A percentile compares a stretch with the other conserved stretches of the same genome.
Conservation (phyloP, 2,888 invertebrate genomes). For the Chrysolina oricalcia region DNA sequence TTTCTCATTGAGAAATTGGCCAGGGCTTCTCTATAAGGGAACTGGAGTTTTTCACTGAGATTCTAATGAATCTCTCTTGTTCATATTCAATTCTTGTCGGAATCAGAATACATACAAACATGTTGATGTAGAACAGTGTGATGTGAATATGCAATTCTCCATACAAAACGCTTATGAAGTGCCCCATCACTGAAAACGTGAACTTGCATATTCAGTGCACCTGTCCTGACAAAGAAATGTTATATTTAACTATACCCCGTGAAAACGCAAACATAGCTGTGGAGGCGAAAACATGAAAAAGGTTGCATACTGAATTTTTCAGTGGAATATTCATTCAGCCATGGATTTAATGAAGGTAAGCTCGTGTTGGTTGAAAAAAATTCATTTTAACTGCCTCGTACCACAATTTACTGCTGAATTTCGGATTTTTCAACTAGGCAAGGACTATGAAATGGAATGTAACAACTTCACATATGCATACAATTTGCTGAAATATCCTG, state of each 20-base stretch:
- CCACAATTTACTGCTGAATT: background rate
- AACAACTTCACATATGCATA: background rate
- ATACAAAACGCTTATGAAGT: background rate
- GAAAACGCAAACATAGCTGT: conserved; percentile 9
- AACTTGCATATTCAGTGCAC: conserved; percentile 5
- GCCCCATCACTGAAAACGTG: background rate
- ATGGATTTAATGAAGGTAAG: conserved; percentile 3
- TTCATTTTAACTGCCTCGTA: background rate
- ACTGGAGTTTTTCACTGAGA: background rate
- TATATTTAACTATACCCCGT: conserved; percentile 10
- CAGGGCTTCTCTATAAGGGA: background rate
- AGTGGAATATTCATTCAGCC: conserved; percentile 20
- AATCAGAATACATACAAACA: background rate
- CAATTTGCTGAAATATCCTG: background rate
- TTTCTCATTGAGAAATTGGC: too few species aligned
- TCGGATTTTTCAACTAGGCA: background rate
- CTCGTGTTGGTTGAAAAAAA: background rate
- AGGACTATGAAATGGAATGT: background rate
- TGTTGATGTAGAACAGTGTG: background rate
- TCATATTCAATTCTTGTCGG: background rate
- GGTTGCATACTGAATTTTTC: conserved; percentile 11
- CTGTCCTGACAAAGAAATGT: conserved; percentile 13
- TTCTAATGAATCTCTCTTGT: background rate
- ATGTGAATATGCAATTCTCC: background rate
- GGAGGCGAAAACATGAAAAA: conserved; percentile 20